Evolutionary conservation across 2,888 invertebrate genomes (phyloP), one percentile per base, ranked within the genome.

Genomic region (Exephanes ischioxanthus): DNA sequence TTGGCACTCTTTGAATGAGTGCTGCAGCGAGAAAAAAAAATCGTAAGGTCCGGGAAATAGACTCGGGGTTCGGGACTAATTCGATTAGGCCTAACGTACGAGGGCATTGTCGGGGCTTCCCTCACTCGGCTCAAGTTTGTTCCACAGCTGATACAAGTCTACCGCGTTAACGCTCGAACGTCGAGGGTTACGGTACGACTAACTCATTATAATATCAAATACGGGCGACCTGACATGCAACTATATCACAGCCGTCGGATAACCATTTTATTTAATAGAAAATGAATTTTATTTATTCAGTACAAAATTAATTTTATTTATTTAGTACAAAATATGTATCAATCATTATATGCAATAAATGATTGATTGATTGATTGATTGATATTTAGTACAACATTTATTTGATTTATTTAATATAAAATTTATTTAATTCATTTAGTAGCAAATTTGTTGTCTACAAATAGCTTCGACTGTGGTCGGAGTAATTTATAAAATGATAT

Each of bases 51-150:
- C 63, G 72, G 19, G 48, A 30, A 16, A n/a, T 70, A 63, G 51
- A 73, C 41, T 58, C 22, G 72, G 73, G 14, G 67, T 41, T 53
- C 72, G 70, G 37, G 72, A 51, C 71, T 93, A 93, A 94, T 92
- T 92, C 85, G 88, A 93, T 94, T 93, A 93, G 84, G 48, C 73
- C 80, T 86, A 88, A 89, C 89, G 88, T 83, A 87, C 79, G 87
- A 84, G 88, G 90, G 84, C 78, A 88, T 67, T 68, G 33, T 72
- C 68, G 90, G 72, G 93, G 92, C 87, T 93, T 94, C 93, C 45
- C 72, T 58, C 72, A 72, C 77, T 85, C 63, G 55, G 76, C 80
- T 85, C 70, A 41, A 63, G 72, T 71, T 76, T 80, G 45, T 33
- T 58, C 70, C 30, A 48, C 67, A 71, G 58, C 72, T 61, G 33